Evolutionary conservation across 2,888 invertebrate genomes (phyloP).

Genomic region (Pollenia labialis): DNA sequence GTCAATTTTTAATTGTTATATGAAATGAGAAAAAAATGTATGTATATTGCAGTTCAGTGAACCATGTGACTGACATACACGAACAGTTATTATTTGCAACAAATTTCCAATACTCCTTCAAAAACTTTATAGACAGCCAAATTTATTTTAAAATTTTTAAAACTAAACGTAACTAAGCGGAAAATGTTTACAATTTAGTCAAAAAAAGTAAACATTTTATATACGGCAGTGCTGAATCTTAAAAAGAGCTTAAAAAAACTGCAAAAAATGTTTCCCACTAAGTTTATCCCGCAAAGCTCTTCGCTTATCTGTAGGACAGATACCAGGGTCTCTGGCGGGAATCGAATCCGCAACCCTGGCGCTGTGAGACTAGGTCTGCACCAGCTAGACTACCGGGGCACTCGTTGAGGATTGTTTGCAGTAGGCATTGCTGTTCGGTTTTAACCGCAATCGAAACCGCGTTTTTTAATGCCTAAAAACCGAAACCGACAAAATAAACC

Average conservation of each 20-base stretch:
- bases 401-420: too few relatives aligned
- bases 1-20: slow-evolving; percentile 56
- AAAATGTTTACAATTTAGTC: slow-evolving; percentile 16
- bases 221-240: too few relatives aligned
- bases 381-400: too few relatives aligned
- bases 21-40: slow-evolving; percentile 24
- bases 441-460: too few relatives aligned
- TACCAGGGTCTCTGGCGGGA: too few relatives aligned
- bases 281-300: too few relatives aligned
- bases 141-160: neutral
- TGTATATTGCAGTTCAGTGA: slow-evolving; percentile 46
- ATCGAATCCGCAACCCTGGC: too few relatives aligned
- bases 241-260: neutral
- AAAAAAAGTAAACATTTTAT: neutral
- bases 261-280: neutral
- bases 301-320: too few relatives aligned
- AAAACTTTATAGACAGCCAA: neutral
- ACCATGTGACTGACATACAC: slow-evolving; percentile 45
- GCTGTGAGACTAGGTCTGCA: too few relatives aligned
- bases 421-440: too few relatives aligned
- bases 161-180: neutral
- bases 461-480: too few relatives aligned
- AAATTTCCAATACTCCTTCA: neutral
- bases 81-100: slow-evolving; percentile 22
- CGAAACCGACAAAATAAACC: too few relatives aligned